phyloP scores from a whole-genome alignment of 1,140 invertebrate species.

The Aphelenchoides fujianensis region DNA sequence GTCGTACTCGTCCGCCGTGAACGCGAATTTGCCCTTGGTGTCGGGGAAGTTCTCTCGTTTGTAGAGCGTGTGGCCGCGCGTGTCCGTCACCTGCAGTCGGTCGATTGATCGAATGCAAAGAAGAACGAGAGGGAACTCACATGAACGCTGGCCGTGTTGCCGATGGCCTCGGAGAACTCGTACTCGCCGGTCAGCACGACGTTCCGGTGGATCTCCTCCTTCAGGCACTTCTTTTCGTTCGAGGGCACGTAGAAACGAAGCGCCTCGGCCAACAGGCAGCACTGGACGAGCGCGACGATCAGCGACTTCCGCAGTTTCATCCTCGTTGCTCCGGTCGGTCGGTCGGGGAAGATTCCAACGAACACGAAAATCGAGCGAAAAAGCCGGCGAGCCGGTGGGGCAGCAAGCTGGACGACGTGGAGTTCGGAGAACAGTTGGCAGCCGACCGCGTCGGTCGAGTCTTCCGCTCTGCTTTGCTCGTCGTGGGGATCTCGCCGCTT shows the following conservation, averaged over 20 bases:
- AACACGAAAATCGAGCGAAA: too few species aligned
- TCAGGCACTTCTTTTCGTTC: conserved; percentile 71
- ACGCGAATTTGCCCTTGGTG: conserved; percentile 87
- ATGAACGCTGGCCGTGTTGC: conserved; percentile 81
- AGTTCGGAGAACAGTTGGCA: too few species aligned
- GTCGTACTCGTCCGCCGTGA: conserved; percentile 93
- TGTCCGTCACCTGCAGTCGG: conserved; percentile 80
- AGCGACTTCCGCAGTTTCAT: background rate
- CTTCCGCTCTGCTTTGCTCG: too few species aligned
- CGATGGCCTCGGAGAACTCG: conserved; percentile 77
- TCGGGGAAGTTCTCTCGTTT: conserved; percentile 79
- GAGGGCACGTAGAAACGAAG: conserved; percentile 48
- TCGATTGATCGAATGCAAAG: conserved; percentile 19
- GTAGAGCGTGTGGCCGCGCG: conserved; percentile 86
- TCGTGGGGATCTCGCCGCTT: too few species aligned
- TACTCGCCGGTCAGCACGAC: conserved; percentile 92
- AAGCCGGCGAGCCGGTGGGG: too few species aligned
- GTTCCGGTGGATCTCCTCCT: conserved; percentile 92
- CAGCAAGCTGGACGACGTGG: too few species aligned
- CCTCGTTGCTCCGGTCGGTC: too few species aligned
- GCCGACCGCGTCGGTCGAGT: too few species aligned
- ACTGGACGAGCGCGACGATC: background rate
- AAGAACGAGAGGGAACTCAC: conserved; percentile 69
- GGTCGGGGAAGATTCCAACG: too few species aligned
- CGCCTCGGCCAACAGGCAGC: background rate